These are phyloP conservation scores for Deilephila porcellus DNA, from an alignment of 2,888 invertebrate species.

Conservation along the genomic window DNA sequence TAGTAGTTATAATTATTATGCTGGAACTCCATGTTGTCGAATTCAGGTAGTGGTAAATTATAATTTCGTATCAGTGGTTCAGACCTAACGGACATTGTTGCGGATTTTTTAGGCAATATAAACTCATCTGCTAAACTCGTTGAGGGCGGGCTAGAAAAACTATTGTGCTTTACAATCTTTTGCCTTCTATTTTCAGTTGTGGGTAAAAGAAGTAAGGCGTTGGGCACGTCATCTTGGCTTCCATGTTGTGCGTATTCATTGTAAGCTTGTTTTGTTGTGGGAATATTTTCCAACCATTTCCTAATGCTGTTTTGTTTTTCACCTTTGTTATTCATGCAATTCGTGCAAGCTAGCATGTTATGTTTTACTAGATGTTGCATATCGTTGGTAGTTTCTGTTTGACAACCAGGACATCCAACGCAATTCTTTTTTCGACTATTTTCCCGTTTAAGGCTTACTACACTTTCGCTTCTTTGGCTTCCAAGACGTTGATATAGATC, in stretches of 20 bases:
- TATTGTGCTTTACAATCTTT: slow-evolving; percentile 70
- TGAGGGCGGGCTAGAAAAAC: slow-evolving; percentile 64
- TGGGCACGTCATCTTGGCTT: slow-evolving; percentile 59
- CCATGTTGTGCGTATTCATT: slow-evolving; percentile 58
- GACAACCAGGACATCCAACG: slow-evolving; percentile 88
- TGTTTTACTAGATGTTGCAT: slow-evolving; percentile 72
- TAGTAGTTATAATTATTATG: slow-evolving; percentile 56
- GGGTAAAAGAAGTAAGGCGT: slow-evolving; percentile 71
- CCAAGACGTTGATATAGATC: slow-evolving; percentile 78
- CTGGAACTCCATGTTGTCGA: slow-evolving; percentile 55
- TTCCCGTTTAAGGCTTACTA: slow-evolving; percentile 85
- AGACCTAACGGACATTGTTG: slow-evolving; percentile 74
- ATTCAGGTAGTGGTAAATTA: slow-evolving; percentile 75
- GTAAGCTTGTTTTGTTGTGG: slow-evolving; percentile 70
- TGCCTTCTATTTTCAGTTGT: slow-evolving; percentile 52
- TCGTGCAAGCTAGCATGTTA: slow-evolving; percentile 79
- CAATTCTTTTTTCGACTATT: slow-evolving; percentile 86
- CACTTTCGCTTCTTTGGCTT: slow-evolving; percentile 83
- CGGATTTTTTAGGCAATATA: slow-evolving; percentile 58
- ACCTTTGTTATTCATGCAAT: slow-evolving; percentile 84
- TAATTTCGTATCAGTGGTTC: slow-evolving; percentile 73
- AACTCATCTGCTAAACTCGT: slow-evolving; percentile 60
- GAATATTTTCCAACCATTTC: slow-evolving; percentile 91
- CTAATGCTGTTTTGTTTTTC: slow-evolving; percentile 90
- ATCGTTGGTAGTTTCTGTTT: slow-evolving; percentile 60